Evolutionary conservation across 2,888 invertebrate species (phyloP).

Genomic region (Athetis lepigone): DNA sequence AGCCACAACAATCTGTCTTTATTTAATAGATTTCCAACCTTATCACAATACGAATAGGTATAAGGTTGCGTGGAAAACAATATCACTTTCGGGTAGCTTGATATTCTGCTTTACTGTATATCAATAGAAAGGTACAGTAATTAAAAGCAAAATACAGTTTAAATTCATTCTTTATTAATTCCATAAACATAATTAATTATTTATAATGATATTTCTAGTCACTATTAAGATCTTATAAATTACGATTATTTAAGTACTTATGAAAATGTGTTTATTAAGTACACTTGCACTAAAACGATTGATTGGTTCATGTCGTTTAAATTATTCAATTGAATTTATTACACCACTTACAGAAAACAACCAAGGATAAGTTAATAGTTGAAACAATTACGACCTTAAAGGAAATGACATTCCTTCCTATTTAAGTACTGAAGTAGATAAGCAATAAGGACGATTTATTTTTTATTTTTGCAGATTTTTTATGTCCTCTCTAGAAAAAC

Average conservation of each 20-base stretch:
- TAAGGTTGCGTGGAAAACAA: no score
- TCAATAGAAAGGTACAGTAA: neutral
- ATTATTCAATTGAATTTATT: conserved; percentile 51
- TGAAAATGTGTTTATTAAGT: conserved; percentile 74
- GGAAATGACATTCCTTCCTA: neutral
- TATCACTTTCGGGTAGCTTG: no score
- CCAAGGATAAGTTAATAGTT: neutral
- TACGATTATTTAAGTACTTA: conserved; percentile 80
- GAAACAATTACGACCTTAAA: no score
- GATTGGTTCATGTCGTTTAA: conserved; percentile 55
- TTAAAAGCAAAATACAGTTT: conserved; percentile 49
- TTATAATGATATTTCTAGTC: conserved; percentile 80
- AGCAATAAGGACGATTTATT: neutral
- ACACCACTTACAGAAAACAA: conserved; percentile 24
- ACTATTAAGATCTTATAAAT: conserved; percentile 81
- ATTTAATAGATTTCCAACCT: no score
- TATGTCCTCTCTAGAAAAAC: conserved; percentile 7
- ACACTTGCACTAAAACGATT: conserved; percentile 69
- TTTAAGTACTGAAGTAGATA: neutral
- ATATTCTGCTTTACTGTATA: no score
- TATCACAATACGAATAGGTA: no score
- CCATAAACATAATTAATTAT: conserved; percentile 82
- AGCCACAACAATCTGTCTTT: no score
- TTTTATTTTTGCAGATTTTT: neutral
- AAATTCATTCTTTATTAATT: conserved; percentile 82